Evolutionary conservation across 2,888 invertebrate genomes (phyloP).

Genomic region (Dyspetes luteomarginatus): DNA sequence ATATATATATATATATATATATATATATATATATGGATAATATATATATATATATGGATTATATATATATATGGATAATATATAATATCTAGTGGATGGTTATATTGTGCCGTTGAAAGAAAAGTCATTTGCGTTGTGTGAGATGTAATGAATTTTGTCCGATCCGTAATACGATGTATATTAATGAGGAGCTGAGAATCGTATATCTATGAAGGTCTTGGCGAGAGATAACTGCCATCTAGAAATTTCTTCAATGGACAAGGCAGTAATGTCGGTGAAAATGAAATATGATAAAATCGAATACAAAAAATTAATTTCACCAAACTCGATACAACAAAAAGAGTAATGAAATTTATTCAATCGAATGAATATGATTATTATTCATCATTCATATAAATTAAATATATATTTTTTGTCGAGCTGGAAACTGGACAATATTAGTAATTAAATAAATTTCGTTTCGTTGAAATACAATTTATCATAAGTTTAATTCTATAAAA

Average conservation of each 20-base stretch:
- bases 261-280: background rate
- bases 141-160: conserved; percentile 54
- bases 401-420: background rate
- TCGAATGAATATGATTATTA: too few relatives aligned
- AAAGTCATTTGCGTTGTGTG: conserved; percentile 42
- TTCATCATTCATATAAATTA: background rate
- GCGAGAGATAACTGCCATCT: background rate
- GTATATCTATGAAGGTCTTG: conserved; percentile 16
- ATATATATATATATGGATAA: too few relatives aligned
- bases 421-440: background rate
- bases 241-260: conserved; percentile 5
- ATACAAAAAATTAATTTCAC: background rate
- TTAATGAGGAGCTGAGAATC: conserved; percentile 34
- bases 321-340: background rate
- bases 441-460: background rate
- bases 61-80: too few relatives aligned
- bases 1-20: conserved; percentile 15
- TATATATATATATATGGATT: background rate
- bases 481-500: background rate
- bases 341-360: background rate
- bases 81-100: conserved; percentile 43
- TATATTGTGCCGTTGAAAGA: conserved; percentile 38
- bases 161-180: conserved; percentile 47
- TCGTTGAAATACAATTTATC: background rate
- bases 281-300: background rate